These are phyloP conservation scores for Lasioglossum oenotherae DNA, from an alignment of 2,888 invertebrate genomes.

Conservation along the genomic window DNA sequence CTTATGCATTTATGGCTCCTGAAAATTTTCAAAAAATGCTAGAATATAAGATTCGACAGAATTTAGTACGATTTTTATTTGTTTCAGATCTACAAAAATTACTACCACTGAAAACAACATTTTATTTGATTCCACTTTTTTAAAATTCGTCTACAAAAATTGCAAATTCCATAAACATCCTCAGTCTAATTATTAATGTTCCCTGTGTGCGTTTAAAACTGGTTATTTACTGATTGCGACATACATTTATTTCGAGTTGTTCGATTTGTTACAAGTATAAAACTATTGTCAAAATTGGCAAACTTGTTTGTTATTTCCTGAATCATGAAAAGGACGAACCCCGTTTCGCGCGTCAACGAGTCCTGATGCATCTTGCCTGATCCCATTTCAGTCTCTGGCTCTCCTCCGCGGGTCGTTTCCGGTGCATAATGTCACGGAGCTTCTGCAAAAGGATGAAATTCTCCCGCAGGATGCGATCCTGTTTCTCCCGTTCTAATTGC, in stretches of 20 bases:
- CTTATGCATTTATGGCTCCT: no score
- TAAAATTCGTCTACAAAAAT: no score
- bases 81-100: no score
- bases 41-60: no score
- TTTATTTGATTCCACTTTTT: no score
- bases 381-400: constrained; percentile 70
- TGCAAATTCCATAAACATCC: no score
- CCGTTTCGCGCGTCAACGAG: constrained; percentile 56
- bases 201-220: background rate
- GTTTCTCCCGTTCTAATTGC: constrained; percentile 80
- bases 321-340: background rate
- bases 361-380: constrained; percentile 76
- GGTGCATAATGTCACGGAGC: constrained; percentile 79
- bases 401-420: constrained; percentile 68
- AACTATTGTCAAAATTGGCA: background rate
- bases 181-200: background rate
- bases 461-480: constrained; percentile 77
- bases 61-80: no score
- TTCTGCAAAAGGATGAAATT: constrained; percentile 81
- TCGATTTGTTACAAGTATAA: background rate
- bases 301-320: background rate
- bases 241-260: background rate
- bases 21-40: no score
- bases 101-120: no score
- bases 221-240: background rate